Percentiles rank a stretch among this genome's conserved stretches.
Evolutionary conservation across 2,797 vertebrate genomes (phyloP).

Genomic region (Gambelia wislizenii): DNA sequence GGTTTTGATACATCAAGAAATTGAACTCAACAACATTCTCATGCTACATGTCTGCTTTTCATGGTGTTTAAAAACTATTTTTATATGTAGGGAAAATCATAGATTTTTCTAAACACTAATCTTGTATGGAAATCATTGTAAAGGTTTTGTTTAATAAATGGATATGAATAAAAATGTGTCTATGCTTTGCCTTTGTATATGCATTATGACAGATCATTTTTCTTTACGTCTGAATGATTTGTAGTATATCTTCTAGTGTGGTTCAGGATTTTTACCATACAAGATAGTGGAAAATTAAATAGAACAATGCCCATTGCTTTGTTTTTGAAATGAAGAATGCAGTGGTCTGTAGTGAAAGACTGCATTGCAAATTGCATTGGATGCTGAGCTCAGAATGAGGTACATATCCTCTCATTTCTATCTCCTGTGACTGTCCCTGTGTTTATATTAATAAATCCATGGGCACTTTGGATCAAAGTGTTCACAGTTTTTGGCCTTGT

Average conservation of each 20-base stretch:
- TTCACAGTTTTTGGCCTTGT: neutral
- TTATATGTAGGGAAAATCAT: conserved; percentile 85
- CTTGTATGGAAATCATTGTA: conserved; percentile 78
- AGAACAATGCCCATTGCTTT: neutral
- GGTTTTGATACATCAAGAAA: conserved; percentile 69
- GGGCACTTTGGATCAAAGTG: neutral
- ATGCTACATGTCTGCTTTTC: conserved; percentile 79
- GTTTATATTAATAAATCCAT: neutral
- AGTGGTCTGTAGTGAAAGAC: neutral
- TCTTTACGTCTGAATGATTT: neutral
- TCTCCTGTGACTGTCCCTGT: neutral
- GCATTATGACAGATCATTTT: neutral
- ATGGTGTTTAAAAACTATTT: conserved; percentile 82
- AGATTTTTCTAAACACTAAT: conserved; percentile 80
- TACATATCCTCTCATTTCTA: neutral
- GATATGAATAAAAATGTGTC: conserved; percentile 60
- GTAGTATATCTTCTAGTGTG: neutral
- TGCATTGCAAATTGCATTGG: neutral
- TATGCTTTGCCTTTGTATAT: conserved; percentile 45
- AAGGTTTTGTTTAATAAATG: conserved; percentile 83
- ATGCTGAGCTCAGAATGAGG: neutral
- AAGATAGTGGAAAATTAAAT: neutral
- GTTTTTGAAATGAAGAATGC: neutral
- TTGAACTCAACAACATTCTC: conserved; percentile 64
- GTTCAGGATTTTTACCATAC: neutral